These are phyloP conservation scores for Nephrotoma flavescens DNA, from an alignment of 2,888 invertebrate species.

Conservation along the genomic window DNA sequence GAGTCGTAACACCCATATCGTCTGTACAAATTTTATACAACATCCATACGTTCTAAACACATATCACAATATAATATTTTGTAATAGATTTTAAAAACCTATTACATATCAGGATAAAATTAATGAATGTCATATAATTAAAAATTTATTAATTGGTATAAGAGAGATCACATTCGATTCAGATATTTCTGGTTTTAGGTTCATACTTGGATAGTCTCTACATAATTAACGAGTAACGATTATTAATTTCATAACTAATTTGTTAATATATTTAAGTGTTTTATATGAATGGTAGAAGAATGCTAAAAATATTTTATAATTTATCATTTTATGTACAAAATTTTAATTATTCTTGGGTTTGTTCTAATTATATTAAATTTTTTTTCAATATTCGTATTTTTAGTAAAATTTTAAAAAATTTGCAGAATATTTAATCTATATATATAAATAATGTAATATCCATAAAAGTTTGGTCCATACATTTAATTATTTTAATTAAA, in stretches of 20 bases:
- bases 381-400: background rate
- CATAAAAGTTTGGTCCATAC: background rate
- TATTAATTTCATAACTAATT: background rate
- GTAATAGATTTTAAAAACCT: background rate
- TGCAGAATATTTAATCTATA: background rate
- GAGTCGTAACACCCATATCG: background rate
- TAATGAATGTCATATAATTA: background rate
- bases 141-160: background rate
- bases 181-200: background rate
- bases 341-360: background rate
- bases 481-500: background rate
- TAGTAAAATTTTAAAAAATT: background rate
- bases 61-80: background rate
- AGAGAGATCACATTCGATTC: background rate
- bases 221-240: background rate
- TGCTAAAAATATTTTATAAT: background rate
- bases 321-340: background rate
- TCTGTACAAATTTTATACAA: background rate
- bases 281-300: background rate
- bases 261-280: background rate
- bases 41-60: background rate
- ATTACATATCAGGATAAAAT: background rate
- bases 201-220: background rate
- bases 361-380: background rate
- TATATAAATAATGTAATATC: background rate